phyloP scores from a whole-genome alignment of 2,113 vertebrate species.

The Anguilla japonica region DNA sequence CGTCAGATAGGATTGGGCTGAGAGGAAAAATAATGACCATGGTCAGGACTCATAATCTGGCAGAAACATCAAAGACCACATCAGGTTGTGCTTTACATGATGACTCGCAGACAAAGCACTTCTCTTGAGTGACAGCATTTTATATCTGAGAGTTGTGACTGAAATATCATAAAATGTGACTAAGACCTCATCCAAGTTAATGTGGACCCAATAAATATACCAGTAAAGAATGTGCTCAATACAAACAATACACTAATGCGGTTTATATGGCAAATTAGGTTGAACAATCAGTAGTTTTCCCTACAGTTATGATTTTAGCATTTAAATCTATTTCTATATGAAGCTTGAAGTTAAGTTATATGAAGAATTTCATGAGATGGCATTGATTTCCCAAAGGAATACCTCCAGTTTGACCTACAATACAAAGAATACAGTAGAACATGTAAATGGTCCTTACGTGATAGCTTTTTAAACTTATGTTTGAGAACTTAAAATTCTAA shows the following conservation, averaged over 20 bases:
- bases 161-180: not conserved
- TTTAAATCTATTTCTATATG: not conserved
- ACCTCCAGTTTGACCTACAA: not conserved
- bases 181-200: not conserved
- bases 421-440: not conserved
- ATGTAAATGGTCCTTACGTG: not conserved
- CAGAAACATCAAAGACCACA: not conserved
- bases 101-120: not conserved
- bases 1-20: slow-evolving; percentile 80
- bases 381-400: not conserved
- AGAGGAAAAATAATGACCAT: slow-evolving; percentile 40
- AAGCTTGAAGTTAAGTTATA: not conserved
- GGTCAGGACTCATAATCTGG: not conserved
- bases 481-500: not conserved
- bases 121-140: not conserved
- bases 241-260: not conserved
- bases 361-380: not conserved
- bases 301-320: not conserved
- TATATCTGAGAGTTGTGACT: not conserved
- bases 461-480: not conserved
- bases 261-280: not conserved
- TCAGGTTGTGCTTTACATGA: not conserved
- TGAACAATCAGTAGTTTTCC: not conserved
- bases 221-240: not conserved
- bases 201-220: not conserved